phyloP scores from a whole-genome alignment of 1,140 invertebrate genomes.

The Drosophila persimilis region DNA sequence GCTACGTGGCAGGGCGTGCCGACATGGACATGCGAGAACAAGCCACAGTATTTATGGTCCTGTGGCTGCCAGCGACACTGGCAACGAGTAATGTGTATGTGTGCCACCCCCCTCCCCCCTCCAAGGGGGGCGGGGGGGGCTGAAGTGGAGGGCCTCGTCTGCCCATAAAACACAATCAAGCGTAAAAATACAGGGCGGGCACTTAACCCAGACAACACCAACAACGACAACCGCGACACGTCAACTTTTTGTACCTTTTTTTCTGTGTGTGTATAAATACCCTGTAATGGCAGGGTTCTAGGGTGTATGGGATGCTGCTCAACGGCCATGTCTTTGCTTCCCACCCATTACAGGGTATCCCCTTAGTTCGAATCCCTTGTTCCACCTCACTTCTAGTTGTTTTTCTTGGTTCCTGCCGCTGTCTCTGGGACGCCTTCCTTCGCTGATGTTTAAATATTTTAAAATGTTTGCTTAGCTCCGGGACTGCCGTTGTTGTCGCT shows the following conservation, averaged over 20 bases:
- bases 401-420: slow-evolving; percentile 4
- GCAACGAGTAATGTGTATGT: slow-evolving; percentile 35
- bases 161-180: slow-evolving; percentile 80
- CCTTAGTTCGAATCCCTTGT: too few species aligned
- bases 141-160: slow-evolving; percentile 35
- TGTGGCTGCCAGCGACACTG: slow-evolving; percentile 59
- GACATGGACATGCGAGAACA: slow-evolving; percentile 73
- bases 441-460: slow-evolving; percentile 72
- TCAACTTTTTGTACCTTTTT: slow-evolving; percentile 52
- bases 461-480: slow-evolving; percentile 76
- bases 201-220: slow-evolving; percentile 67
- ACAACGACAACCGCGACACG: slow-evolving; percentile 56
- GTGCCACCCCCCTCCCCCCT: background rate
- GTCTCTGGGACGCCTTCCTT: slow-evolving; percentile 18
- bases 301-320: slow-evolving; percentile 36
- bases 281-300: slow-evolving; percentile 14
- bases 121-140: background rate
- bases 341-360: too few species aligned
- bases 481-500: slow-evolving; percentile 41
- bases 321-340: background rate
- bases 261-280: slow-evolving; percentile 12
- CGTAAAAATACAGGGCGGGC: slow-evolving; percentile 74
- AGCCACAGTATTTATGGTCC: slow-evolving; percentile 78
- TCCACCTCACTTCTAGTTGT: background rate
- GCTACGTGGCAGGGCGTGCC: slow-evolving; percentile 62